Base-by-base conservation (phyloP, 2,113 vertebrate genomes). In the Microcebus tavaratra region DNA sequence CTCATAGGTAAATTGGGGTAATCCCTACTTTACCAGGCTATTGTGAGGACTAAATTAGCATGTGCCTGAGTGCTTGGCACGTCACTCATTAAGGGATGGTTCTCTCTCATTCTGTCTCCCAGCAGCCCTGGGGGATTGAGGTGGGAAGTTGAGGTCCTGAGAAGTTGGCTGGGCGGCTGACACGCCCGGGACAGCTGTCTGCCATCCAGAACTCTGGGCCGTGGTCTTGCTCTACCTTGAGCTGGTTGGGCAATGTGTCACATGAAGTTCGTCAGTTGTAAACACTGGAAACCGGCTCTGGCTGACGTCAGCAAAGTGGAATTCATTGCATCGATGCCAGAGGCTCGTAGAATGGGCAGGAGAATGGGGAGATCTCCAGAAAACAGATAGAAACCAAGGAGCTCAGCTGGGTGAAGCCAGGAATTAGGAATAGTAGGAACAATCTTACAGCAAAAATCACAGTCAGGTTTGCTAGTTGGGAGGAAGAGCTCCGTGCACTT, bases 401-500 rank as follows among this genome's bases (percentile, higher is more conserved):
- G n/a, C n/a, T n/a, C n/a, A n/a, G n/a, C 57, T 65, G 14, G n/a
- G 21, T 45, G 55, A 78, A 57, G 23, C 63, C 14, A 15, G 50
- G 25, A 48, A 31, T 53, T 63, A 27, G 12, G 39, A 6, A 0
- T n/a, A 3, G 29, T 23, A 8, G 25, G 25, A 87, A 1, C 14
- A 13, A 3, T 57, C 29, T 73, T 50, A 75, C 0, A 23, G 31
- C 36, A 34, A 14, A 79, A 68, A 10, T 2, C 0, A 36, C 8
- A 45, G 8, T 36, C 39, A 42, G 42, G 10, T 36, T 36, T n/a
- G 20, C 23, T n/a, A 34, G 61, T 20, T 39, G 25, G 17, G 31
- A 53, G 20, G 34, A 5, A 18, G 39, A 39, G n/a, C 14, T 29
- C 63, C 31, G 1, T 0, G 21, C 6, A 7, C n/a, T 8, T 31